Conservation (phyloP, 2,113 vertebrate genomes). For the Malurus alboscapulatus region DNA sequence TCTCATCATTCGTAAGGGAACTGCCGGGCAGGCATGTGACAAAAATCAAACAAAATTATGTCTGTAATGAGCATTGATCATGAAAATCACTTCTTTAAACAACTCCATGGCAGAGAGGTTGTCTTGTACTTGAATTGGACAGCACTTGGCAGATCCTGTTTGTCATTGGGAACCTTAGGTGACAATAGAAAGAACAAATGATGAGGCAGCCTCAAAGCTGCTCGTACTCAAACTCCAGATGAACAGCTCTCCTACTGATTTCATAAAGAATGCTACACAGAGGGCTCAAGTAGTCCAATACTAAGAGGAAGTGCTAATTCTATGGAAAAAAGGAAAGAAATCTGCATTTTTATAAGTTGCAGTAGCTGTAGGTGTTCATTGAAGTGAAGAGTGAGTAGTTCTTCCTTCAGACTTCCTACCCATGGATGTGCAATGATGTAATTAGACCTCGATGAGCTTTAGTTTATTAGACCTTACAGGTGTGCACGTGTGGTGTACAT, state of each 20-base stretch:
- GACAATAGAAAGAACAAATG: neutral
- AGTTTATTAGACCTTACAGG: neutral
- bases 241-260: neutral
- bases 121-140: neutral
- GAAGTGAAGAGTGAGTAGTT: neutral
- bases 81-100: neutral
- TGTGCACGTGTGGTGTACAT: neutral
- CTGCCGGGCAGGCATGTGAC: neutral
- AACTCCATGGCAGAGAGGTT: neutral
- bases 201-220: neutral
- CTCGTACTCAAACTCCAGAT: neutral
- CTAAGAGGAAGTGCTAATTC: neutral
- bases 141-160: neutral
- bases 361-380: neutral
- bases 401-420: slow-evolving; percentile 15
- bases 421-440: neutral
- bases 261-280: neutral
- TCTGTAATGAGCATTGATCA: neutral
- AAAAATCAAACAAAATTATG: slow-evolving; percentile 10
- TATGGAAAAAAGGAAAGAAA: neutral
- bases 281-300: neutral
- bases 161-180: neutral
- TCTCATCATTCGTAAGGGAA: neutral
- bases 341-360: neutral
- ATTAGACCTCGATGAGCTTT: neutral